Conservation (phyloP, 2,888 invertebrate genomes). For the Hemaris fuciformis region DNA sequence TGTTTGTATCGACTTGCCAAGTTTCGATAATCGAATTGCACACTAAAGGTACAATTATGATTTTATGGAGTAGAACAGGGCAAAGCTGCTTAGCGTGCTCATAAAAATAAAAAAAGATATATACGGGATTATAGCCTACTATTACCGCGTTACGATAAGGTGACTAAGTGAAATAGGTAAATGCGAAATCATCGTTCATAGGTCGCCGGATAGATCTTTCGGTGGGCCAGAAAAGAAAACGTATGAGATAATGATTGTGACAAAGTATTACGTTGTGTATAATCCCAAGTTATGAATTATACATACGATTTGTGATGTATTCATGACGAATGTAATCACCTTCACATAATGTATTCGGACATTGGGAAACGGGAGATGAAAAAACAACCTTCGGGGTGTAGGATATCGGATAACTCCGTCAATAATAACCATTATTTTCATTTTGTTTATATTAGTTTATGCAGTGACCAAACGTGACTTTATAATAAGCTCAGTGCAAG, state of each 20-base stretch:
- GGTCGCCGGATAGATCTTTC: not conserved
- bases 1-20: not conserved
- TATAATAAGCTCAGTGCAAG: not conserved
- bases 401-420: not conserved
- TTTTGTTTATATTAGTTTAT: not conserved
- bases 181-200: not conserved
- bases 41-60: not conserved
- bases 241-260: not conserved
- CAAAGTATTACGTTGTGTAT: conserved; percentile 12
- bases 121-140: not conserved
- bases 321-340: conserved; percentile 37
- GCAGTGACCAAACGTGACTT: not conserved
- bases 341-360: conserved; percentile 41
- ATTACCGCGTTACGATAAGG: not conserved
- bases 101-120: not conserved
- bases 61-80: not conserved
- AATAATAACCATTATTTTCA: not conserved
- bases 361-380: conserved; percentile 23
- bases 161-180: not conserved
- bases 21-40: not conserved
- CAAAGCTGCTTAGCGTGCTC: not conserved
- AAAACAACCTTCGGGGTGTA: not conserved
- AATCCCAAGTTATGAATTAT: conserved; percentile 44
- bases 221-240: conserved; percentile 4
- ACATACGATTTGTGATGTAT: conserved; percentile 45